Evolutionary conservation across 2,113 vertebrate genomes (phyloP), one percentile per base, ranked within the genome.

Genomic region (Myotis lucifugus): DNA sequence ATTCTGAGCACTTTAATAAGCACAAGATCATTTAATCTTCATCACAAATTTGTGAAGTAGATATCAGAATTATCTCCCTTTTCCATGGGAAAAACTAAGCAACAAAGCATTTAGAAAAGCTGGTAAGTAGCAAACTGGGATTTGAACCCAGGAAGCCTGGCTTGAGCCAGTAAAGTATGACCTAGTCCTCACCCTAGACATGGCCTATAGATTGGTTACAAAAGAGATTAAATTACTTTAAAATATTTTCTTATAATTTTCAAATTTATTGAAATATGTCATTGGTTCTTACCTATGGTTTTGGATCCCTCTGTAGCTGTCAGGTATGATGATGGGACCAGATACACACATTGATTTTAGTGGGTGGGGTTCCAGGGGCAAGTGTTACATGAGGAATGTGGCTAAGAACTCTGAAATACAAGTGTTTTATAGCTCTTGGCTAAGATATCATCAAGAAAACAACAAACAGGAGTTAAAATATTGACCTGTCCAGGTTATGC

Each of bases 211-310:
- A 87, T 92, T 87, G 84, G 54, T 50, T 78, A 29, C 3, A 61
- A 77, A 70, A 88, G 29, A 69, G 2, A 73, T 0, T 54, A 56
- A 79, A 27, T 6, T 78, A 37, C 69, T 50, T n/a, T 37, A 37
- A 87, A 89, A 92, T 85, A 23, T 0, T 48, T 69, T 59, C 2
- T 37, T 4, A 52, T 15, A 73, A 34, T 37, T 96, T 98, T 95
- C 37, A 92, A 0, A 25, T 87, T 88, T 82, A 85, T 15, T 40
- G 4, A 19, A 42, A 5, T 19, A 5, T 87, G 13, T n/a, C 61
- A 86, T 18, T 17, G 1, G 1, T 74, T 86, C 15, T 90, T 82
- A 29, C 5, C 17, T 7, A 3, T 79, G 13, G 1, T 66, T 73
- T 94, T 50, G 2, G 34, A 48, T 56, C 96, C 19, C 85, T 18